A percentile compares a stretch with the other conserved stretches of the same genome.
Conservation (phyloP, 1,140 invertebrate genomes). For the Hypothenemus hampei region DNA sequence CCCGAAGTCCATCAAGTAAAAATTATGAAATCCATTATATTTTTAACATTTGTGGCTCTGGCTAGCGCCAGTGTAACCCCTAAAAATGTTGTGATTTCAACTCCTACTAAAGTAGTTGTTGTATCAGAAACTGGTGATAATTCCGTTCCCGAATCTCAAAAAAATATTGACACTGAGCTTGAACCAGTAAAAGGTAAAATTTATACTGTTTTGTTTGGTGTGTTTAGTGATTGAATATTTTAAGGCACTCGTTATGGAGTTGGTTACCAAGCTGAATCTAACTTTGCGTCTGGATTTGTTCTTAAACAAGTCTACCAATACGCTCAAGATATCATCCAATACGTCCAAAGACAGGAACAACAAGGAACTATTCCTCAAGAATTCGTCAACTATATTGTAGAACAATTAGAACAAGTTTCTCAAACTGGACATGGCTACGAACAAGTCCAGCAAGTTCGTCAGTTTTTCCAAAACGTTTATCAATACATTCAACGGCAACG, state of each 20-base stretch:
- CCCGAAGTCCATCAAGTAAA: too few species aligned
- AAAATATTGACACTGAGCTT: too few species aligned
- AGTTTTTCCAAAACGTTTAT: conserved; percentile 12
- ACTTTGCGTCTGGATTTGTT: too few species aligned
- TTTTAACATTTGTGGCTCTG: conserved; percentile 14
- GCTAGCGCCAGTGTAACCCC: neutral
- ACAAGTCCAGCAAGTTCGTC: conserved; percentile 7
- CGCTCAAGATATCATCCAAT: too few species aligned
- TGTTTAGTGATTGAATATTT: too few species aligned
- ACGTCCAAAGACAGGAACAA: neutral
- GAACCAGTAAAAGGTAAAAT: too few species aligned
- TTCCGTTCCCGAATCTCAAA: too few species aligned
- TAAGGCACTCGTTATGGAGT: too few species aligned
- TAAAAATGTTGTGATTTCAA: neutral
- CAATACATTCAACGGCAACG: conserved; percentile 5
- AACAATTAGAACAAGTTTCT: conserved; percentile 9
- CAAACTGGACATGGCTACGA: neutral
- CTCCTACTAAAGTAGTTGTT: neutral
- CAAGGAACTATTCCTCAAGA: neutral
- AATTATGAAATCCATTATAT: conserved; percentile 9
- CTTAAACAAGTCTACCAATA: neutral
- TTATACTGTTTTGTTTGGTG: too few species aligned
- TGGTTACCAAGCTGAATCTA: too few species aligned
- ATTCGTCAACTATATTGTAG: neutral
- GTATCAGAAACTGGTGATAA: neutral